Conservation (phyloP, 2,888 invertebrate species). For the Latrodectus hesperus region DNA sequence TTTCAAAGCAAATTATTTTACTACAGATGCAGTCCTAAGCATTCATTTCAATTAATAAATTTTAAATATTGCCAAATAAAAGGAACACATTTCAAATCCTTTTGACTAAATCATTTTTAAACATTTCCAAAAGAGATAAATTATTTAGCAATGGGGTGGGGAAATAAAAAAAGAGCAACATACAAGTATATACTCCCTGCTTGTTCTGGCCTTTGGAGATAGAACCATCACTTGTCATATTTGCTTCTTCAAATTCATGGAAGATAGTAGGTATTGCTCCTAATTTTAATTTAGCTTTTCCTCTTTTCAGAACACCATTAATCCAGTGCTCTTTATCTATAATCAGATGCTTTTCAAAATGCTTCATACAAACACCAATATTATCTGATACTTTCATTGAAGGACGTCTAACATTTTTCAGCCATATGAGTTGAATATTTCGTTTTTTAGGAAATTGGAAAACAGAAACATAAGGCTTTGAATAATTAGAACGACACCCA, state of each 20-base stretch:
- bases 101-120: too few relatives aligned
- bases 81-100: too few relatives aligned
- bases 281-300: not conserved
- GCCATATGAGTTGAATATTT: not conserved
- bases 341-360: not conserved
- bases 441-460: not conserved
- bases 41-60: too few relatives aligned
- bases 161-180: not conserved
- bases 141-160: not conserved
- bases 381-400: not conserved
- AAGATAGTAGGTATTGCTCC: not conserved
- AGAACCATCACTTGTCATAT: too few relatives aligned
- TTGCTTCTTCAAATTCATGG: too few relatives aligned
- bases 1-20: too few relatives aligned
- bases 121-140: not conserved
- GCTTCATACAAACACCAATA: not conserved
- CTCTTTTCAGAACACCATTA: not conserved
- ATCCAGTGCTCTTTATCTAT: not conserved
- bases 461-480: not conserved
- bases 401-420: not conserved
- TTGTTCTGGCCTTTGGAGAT: too few relatives aligned
- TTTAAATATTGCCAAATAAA: too few relatives aligned
- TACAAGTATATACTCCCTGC: too few relatives aligned
- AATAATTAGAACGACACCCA: not conserved
- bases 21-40: too few relatives aligned